A percentile compares a stretch with the other conserved stretches of the same genome.
Evolutionary conservation across 2,888 invertebrate species (phyloP).

Genomic region (Melipona beecheii): DNA sequence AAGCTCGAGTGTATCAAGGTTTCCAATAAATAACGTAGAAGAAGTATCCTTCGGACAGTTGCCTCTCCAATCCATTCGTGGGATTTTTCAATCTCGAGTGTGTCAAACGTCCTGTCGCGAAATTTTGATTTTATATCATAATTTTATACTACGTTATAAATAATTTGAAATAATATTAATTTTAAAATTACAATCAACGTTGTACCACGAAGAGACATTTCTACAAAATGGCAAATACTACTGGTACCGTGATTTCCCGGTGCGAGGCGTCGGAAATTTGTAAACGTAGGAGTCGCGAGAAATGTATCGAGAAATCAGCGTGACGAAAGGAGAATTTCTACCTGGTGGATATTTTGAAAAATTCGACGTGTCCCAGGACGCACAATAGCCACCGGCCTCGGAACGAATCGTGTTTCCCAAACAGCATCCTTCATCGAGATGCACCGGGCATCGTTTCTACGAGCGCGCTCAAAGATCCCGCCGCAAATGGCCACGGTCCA

Average conservation of each 20-base stretch:
- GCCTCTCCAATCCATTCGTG: not conserved
- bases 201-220: too few species aligned
- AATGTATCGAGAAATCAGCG: slow-evolving; percentile 45
- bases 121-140: not conserved
- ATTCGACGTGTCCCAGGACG: slow-evolving; percentile 53
- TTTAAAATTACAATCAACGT: too few species aligned
- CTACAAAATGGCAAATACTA: not conserved
- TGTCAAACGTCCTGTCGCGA: not conserved
- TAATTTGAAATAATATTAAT: too few species aligned
- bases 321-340: slow-evolving; percentile 65
- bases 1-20: slow-evolving; percentile 79
- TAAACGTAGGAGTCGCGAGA: not conserved
- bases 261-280: not conserved
- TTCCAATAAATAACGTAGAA: slow-evolving; percentile 79
- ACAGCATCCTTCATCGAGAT: slow-evolving; percentile 65
- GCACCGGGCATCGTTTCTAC: slow-evolving; percentile 28
- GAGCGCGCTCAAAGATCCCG: slow-evolving; percentile 36
- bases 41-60: slow-evolving; percentile 20
- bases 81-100: not conserved
- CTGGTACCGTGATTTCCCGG: not conserved
- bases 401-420: slow-evolving; percentile 76
- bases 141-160: too few species aligned
- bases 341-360: slow-evolving; percentile 68
- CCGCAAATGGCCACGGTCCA: slow-evolving; percentile 50
- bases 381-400: slow-evolving; percentile 62